phyloP scores from a whole-genome alignment of 2,888 invertebrate species.

The Muschampia plurimacula region DNA sequence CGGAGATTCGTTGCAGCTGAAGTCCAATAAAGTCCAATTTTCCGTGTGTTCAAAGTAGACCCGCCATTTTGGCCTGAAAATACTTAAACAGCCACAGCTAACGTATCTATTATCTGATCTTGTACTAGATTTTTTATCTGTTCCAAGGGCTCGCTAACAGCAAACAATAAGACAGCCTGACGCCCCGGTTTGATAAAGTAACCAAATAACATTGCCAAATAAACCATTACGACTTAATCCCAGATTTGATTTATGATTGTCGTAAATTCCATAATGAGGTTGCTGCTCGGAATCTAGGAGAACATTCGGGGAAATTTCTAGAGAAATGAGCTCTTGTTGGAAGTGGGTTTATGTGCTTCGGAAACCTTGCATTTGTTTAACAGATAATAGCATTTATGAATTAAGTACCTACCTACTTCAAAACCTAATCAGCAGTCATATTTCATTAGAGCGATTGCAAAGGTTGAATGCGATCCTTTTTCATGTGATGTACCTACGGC shows the following conservation, averaged over 20 bases:
- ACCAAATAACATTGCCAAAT: not conserved
- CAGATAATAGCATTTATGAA: not conserved
- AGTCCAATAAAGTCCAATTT: too few species aligned
- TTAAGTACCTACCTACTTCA: too few species aligned
- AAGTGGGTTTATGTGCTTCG: not conserved
- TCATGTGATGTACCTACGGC: too few species aligned
- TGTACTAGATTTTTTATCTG: constrained; percentile 3
- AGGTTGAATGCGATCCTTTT: too few species aligned
- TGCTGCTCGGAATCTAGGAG: not conserved
- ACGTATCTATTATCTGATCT: not conserved
- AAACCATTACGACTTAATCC: not conserved
- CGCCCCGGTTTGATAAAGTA: constrained; percentile 7
- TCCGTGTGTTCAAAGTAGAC: not conserved
- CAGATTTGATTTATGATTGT: not conserved
- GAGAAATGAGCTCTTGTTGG: not conserved
- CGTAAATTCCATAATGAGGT: not conserved
- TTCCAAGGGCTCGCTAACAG: not conserved
- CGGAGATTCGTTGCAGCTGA: too few species aligned
- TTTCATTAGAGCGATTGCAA: too few species aligned
- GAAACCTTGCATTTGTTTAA: not conserved
- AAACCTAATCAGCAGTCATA: too few species aligned
- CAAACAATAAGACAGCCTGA: not conserved
- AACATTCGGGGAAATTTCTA: not conserved
- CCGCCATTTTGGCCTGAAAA: not conserved
- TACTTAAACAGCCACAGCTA: not conserved